phyloP scores from a whole-genome alignment of 2,113 vertebrate genomes.

The Bostrychus sinensis region DNA sequence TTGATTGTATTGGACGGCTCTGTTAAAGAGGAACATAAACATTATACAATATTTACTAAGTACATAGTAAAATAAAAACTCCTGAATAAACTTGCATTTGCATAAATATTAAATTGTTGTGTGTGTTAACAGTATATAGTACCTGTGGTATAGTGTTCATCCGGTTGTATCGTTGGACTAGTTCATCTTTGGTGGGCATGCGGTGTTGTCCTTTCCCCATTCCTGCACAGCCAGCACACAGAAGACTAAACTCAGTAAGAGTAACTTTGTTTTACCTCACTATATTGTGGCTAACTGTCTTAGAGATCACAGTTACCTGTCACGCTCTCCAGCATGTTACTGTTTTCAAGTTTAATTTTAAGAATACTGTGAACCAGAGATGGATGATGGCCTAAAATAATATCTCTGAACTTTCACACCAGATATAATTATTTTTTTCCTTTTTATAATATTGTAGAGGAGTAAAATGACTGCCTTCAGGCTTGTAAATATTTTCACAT shows the following conservation, averaged over 20 bases:
- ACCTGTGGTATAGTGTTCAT: conserved; percentile 99
- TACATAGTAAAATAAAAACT: no score
- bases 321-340: conserved; percentile 15
- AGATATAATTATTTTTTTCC: no score
- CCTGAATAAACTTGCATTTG: no score
- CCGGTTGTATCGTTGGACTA: conserved; percentile 97
- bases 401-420: no score
- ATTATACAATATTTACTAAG: background rate
- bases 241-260: conserved; percentile 35
- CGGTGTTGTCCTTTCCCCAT: conserved; percentile 99
- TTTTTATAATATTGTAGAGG: background rate
- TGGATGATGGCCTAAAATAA: background rate
- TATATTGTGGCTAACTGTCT: conserved; percentile 28
- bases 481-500: background rate
- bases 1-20: conserved; percentile 96
- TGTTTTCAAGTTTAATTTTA: conserved; percentile 1
- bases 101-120: conserved; percentile 1
- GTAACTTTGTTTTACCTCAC: conserved; percentile 20
- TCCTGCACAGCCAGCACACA: conserved; percentile 77
- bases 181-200: conserved; percentile 98
- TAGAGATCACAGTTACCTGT: conserved; percentile 8
- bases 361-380: background rate
- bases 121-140: conserved; percentile 5
- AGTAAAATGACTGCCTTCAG: no score
- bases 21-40: conserved; percentile 53